phyloP scores from a whole-genome alignment of 2,113 vertebrate genomes.

The Seriola dumerili region DNA sequence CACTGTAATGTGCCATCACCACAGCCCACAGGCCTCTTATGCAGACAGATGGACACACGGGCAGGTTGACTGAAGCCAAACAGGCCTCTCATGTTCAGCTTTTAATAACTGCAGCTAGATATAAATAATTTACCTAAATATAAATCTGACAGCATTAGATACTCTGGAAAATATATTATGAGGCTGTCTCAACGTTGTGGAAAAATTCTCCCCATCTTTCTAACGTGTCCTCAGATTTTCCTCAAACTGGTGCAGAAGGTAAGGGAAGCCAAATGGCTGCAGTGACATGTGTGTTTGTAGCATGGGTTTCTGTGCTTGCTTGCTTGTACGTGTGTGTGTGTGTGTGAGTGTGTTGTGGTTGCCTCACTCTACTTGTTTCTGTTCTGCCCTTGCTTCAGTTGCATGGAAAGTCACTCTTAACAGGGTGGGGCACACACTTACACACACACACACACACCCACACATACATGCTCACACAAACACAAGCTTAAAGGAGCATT shows the following conservation, averaged over 20 bases:
- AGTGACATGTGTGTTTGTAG: constrained; percentile 21
- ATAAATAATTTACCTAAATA: constrained; percentile 65
- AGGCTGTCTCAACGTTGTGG: constrained; percentile 6
- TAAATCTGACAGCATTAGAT: constrained; percentile 38
- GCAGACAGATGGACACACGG: constrained; percentile 32
- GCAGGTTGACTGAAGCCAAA: constrained; percentile 28
- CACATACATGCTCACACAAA: constrained; percentile 25
- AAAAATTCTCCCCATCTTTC: constrained; percentile 27
- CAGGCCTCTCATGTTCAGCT: constrained; percentile 72
- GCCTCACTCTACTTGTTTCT: constrained; percentile 44
- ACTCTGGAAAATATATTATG: constrained; percentile 28
- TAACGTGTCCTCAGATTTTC: constrained; percentile 11
- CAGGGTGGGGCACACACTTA: constrained; percentile 59
- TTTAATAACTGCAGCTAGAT: constrained; percentile 67
- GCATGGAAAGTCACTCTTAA: constrained; percentile 60
- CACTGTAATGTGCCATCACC: not conserved
- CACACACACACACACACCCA: constrained; percentile 16
- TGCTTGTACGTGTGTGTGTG: constrained; percentile 33
- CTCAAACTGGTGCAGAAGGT: not conserved
- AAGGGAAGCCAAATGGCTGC: constrained; percentile 1
- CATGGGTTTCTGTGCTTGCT: constrained; percentile 23
- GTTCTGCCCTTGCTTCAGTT: constrained; percentile 29
- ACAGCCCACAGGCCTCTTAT: constrained; percentile 6
- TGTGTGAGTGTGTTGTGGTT: constrained; percentile 45
- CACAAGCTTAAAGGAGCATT: constrained; percentile 29